A percentile compares a stretch with the other conserved stretches of the same genome.
phyloP scores from a whole-genome alignment of 2,797 vertebrate species.

The Xerus rutilus region DNA sequence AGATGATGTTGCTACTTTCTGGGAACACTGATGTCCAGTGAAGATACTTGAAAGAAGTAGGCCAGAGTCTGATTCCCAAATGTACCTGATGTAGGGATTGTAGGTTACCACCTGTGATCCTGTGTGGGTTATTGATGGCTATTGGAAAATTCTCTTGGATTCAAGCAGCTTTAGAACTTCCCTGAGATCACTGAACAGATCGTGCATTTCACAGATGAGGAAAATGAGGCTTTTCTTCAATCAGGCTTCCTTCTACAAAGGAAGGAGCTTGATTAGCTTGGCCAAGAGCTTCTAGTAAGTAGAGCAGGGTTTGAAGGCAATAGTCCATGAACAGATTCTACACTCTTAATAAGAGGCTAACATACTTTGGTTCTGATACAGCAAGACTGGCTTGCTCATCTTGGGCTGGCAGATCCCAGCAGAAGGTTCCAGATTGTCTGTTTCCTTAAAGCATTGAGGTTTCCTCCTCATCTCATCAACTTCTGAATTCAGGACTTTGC shows the following conservation, averaged over 20 bases:
- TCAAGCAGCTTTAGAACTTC: not conserved
- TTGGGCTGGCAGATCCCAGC: not conserved
- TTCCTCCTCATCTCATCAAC: not conserved
- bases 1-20: not conserved
- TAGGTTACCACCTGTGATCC: not conserved
- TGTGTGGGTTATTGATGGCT: not conserved
- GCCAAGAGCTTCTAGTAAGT: not conserved
- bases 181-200: not conserved
- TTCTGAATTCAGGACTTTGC: not conserved
- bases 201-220: not conserved
- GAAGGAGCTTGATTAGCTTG: not conserved
- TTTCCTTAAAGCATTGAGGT: not conserved
- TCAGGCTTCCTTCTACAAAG: not conserved
- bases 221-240: not conserved
- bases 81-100: not conserved
- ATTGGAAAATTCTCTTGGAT: not conserved
- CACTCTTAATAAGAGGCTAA: not conserved
- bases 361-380: not conserved
- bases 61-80: not conserved
- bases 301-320: not conserved
- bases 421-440: not conserved
- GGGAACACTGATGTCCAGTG: not conserved
- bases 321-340: not conserved
- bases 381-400: not conserved
- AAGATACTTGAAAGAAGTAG: not conserved